phyloP scores from a whole-genome alignment of 2,113 vertebrate genomes.

The Saiga tatarica region DNA sequence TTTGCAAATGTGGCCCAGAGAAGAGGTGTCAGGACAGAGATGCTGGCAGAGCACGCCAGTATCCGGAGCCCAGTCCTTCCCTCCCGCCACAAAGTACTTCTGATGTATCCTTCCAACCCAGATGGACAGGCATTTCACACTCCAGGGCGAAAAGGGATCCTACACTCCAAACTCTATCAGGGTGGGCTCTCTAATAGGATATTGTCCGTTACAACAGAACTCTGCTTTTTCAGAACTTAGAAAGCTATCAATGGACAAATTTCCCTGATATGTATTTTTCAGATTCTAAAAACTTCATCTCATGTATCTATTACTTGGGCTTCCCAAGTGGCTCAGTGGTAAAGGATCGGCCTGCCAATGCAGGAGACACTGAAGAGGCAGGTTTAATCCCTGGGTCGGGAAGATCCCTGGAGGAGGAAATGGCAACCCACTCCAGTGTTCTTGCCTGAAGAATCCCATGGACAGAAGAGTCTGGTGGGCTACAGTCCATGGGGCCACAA shows the following conservation, averaged over 20 bases:
- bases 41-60: neutral
- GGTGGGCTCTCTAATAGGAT: neutral
- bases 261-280: neutral
- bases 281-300: constrained; percentile 9
- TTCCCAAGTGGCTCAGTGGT: neutral
- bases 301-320: neutral
- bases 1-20: constrained; percentile 39
- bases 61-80: neutral
- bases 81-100: neutral
- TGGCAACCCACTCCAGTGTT: neutral
- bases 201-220: neutral
- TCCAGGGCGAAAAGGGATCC: neutral
- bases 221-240: neutral
- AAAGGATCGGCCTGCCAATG: neutral
- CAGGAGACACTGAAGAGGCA: neutral
- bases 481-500: neutral
- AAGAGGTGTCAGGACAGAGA: neutral
- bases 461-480: neutral
- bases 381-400: neutral
- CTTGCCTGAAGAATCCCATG: neutral
- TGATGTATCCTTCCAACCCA: neutral
- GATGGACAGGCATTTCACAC: neutral
- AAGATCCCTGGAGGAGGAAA: neutral
- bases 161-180: neutral
- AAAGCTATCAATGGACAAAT: neutral